Evolutionary conservation across 2,888 invertebrate genomes (phyloP), one percentile per base, ranked within the genome.

Genomic region (Dugesia japonica): DNA sequence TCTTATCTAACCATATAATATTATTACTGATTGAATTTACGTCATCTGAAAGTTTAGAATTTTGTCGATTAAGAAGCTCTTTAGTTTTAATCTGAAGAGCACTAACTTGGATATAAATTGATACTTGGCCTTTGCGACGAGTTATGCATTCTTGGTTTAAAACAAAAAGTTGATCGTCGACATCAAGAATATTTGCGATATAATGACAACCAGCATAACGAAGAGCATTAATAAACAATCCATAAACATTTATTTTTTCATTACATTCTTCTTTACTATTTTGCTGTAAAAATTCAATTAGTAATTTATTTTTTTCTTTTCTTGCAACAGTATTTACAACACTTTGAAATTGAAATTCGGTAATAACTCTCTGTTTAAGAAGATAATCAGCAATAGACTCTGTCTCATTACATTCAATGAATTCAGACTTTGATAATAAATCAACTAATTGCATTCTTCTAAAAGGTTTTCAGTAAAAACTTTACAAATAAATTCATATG

Each of bases 401-500:
- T 4, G 56, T 56, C 23, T 56, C 56, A 7, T 7, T 20, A n/a
- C 56, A 56, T 56, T 56, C 56, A 23, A 56, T n/a, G 23, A 56
- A 56, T 56, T 56, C 56, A 23, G 56, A 56, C 17, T 56, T 56
- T 56, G 56, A 56, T 20, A 56, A 23, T 23, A 56, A 56, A 56
- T 56, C 56, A n/a, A 56, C 56, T n/a, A 56, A 23, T 20, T 56
- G 56, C 56, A 56, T 56, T 56, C 1, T 38, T 38, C 17, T 56
- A 31, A 31, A 31, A 7, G 31, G 13, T 7, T 31, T 31, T 31
- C 13, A 31, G 31, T 31, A 31, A 31, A 31, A 31, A 31, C 31
- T 56, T 56, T 56, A 56, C 56, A 56, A 56, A 56, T 56, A 23
- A 56, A 56, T 56, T 56, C 56, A 56, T 56, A 56, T 56, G 56